Base-by-base conservation (phyloP, 2,888 invertebrate species). In the Xylocampa areola region DNA sequence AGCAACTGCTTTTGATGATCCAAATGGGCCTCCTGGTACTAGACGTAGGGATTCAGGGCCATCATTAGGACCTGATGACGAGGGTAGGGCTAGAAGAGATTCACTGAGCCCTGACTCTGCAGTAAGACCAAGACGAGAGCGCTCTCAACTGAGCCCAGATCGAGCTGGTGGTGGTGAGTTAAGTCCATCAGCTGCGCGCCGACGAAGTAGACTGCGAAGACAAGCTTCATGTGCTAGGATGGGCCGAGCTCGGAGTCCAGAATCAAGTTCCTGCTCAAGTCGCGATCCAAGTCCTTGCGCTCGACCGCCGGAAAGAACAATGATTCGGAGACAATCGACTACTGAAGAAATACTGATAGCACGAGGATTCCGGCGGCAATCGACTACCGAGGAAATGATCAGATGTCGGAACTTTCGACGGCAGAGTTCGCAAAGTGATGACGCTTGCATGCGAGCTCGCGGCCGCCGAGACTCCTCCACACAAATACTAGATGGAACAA, bases 341-440 rank as follows among this genome's bases (percentile, higher is more conserved):
- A 98, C 98, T 0, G 98, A 98, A 85, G 98, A 98, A 89, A 98
- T 98, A 77, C 91, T 98, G 32, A 98, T 98, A 79, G 97, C 98
- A 0, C 95, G 98, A 50, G 98, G 98, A 1, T 98, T 98, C 86
- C 95, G 98, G 0, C 95, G 98, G 10, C 98, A 98, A 83, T 97
- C 97, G 2, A 98, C 98, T 6, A 98, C 98, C 0, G 98, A 98
- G 82, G 98, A 98, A 88, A 98, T 98, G 97, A 98, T 98, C 60
- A 95, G 98, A 7, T 98, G 98, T 82, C 95, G 98, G 25, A 98
- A 98, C 86, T 98, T 98, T 84, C 95, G 98, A n/a, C 95, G 98
- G 13, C 97, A 97, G 86, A 97, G 97, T 80, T 98, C 97, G 0
- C 98, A 98, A 86, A 97, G 97, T 79, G 98, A 98, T 79, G 97